Percentiles rank a stretch among this genome's conserved stretches.
phyloP scores from a whole-genome alignment of 92 coral and sea anemone species.

The Actinostola sp. region DNA sequence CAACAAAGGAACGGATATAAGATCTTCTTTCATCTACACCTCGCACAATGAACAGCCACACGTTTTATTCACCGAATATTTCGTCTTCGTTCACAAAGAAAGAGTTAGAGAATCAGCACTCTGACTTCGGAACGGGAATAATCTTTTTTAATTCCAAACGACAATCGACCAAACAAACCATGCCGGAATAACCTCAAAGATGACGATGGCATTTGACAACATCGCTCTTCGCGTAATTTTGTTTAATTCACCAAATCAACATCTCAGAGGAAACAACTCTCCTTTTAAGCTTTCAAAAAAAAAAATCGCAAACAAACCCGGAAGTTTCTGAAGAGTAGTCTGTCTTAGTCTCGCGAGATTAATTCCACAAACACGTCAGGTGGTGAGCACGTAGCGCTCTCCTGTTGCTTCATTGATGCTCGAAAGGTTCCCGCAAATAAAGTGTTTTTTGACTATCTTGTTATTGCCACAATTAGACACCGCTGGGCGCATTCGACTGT shows the following conservation, averaged over 20 bases:
- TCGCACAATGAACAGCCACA: conserved; percentile 19
- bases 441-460: conserved; percentile 1
- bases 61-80: neutral
- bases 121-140: conserved; percentile 1
- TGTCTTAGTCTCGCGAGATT: too few relatives aligned
- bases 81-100: neutral
- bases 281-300: neutral
- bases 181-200: conserved; percentile 16
- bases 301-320: neutral
- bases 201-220: conserved; percentile 4
- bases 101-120: neutral
- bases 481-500: conserved; percentile 35
- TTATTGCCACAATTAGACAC: conserved; percentile 28
- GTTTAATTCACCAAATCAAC: neutral
- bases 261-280: neutral
- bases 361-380: neutral
- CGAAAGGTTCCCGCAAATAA: too few relatives aligned
- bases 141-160: too few relatives aligned
- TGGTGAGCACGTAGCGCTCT: neutral
- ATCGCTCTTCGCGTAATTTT: conserved; percentile 9
- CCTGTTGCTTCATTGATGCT: conserved; percentile 7
- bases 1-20: conserved; percentile 35
- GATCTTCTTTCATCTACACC: conserved; percentile 27
- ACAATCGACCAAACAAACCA: conserved; percentile 11
- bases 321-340: neutral